A percentile compares a stretch with the other conserved stretches of the same genome.
These are phyloP conservation scores for Enchytraeus crypticus DNA, from an alignment of 2,888 invertebrate species.

Conservation along the genomic window DNA sequence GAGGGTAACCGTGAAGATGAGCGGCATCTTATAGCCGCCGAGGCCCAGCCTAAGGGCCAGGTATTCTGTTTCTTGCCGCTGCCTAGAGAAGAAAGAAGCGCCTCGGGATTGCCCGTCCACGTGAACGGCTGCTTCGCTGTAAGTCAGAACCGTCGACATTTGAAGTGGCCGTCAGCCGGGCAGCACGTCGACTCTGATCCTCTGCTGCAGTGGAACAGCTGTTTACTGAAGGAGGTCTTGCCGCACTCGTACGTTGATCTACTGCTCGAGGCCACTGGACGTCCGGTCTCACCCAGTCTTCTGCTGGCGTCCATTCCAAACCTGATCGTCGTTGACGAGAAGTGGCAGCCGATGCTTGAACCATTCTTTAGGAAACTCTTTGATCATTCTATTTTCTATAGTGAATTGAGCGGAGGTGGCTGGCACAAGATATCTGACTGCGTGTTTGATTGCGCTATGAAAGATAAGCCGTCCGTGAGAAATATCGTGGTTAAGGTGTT, in stretches of 20 bases:
- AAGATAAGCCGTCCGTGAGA: constrained; percentile 9
- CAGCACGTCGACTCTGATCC: constrained; percentile 31
- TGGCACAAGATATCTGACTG: constrained; percentile 15
- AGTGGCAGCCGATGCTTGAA: constrained; percentile 23
- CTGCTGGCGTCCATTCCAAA: constrained; percentile 22
- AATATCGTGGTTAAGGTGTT: constrained; percentile 13
- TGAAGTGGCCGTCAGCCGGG: constrained; percentile 39
- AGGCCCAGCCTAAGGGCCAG: constrained; percentile 29
- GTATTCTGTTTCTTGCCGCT: constrained; percentile 43
- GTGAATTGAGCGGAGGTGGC: constrained; percentile 2
- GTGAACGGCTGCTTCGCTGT: constrained; percentile 42
- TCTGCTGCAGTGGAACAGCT: constrained; percentile 37
- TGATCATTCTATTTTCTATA: constrained; percentile 15
- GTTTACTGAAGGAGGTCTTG: constrained; percentile 33
- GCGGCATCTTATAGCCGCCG: not conserved
- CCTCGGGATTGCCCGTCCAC: constrained; percentile 41
- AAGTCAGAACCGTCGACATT: constrained; percentile 37
- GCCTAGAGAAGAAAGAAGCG: constrained; percentile 37
- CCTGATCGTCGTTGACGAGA: constrained; percentile 22
- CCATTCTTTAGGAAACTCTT: constrained; percentile 19
- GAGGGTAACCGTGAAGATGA: not conserved
- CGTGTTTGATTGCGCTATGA: constrained; percentile 25
- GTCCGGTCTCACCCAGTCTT: constrained; percentile 4
- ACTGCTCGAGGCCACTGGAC: constrained; percentile 23
- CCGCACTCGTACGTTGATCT: constrained; percentile 30